A percentile compares a stretch with the other conserved stretches of the same genome.
phyloP scores from a whole-genome alignment of 2,888 invertebrate species.

The Asteroscopus sphinx region DNA sequence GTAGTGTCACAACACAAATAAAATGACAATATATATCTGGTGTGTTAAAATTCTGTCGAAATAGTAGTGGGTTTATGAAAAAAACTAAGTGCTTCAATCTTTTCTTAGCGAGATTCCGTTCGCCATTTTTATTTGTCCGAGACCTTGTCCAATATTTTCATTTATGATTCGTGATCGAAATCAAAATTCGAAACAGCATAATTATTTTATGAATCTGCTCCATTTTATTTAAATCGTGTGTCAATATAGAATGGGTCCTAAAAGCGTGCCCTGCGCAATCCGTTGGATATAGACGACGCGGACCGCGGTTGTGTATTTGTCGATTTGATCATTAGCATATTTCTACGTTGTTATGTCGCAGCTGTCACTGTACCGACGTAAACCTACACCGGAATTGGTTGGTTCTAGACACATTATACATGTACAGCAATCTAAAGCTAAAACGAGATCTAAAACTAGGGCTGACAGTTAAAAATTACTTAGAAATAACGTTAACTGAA shows the following conservation, averaged over 20 bases:
- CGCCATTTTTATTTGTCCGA: no score
- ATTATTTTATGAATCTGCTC: no score
- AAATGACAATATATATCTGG: no score
- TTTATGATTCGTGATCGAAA: neutral
- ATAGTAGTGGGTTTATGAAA: no score
- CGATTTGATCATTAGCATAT: conserved; percentile 55
- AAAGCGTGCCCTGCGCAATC: conserved; percentile 36
- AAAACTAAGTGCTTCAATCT: no score
- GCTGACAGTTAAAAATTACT: neutral
- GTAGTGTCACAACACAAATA: no score
- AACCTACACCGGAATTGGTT: conserved; percentile 15
- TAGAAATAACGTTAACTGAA: neutral
- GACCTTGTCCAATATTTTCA: neutral
- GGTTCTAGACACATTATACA: conserved; percentile 10
- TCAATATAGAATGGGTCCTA: conserved; percentile 36
- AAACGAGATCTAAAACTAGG: neutral
- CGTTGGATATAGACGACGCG: conserved; percentile 13
- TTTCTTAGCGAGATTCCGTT: no score
- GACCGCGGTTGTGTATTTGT: conserved; percentile 28
- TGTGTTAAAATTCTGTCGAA: no score
- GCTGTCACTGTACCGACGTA: conserved; percentile 43
- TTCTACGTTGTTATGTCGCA: conserved; percentile 44
- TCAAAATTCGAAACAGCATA: no score
- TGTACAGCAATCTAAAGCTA: conserved; percentile 18
- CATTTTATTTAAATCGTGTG: neutral